Percentiles rank a stretch among this genome's conserved stretches.
Conservation (phyloP, 2,797 vertebrate genomes). For the Fundulus diaphanus region DNA sequence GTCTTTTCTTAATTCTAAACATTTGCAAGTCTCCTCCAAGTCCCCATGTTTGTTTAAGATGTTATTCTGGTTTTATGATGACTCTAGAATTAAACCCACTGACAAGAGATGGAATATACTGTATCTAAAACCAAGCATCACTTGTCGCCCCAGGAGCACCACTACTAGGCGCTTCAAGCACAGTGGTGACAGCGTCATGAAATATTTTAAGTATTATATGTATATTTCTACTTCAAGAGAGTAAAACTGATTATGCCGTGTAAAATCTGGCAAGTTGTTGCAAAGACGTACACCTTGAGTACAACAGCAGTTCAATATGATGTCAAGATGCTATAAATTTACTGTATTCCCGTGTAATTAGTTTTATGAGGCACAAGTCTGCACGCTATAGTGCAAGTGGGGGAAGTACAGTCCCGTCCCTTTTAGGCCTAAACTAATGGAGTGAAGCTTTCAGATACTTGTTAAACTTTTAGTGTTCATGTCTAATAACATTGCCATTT, state of each 20-base stretch:
- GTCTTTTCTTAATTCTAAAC: not conserved
- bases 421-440: constrained; percentile 1
- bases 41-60: not conserved
- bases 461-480: not conserved
- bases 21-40: not conserved
- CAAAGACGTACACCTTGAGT: no score
- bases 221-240: no score
- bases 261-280: no score
- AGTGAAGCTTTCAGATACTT: not conserved
- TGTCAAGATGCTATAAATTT: not conserved
- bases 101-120: not conserved
- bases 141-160: not conserved
- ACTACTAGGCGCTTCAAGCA: not conserved
- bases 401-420: not conserved
- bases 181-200: not conserved
- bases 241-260: not conserved
- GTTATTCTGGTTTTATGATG: no score
- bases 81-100: no score
- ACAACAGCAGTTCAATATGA: not conserved
- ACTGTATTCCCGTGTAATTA: not conserved
- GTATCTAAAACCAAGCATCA: not conserved
- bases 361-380: not conserved
- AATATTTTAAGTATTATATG: no score
- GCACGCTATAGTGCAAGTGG: not conserved
- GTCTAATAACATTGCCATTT: constrained; percentile 7